phyloP scores from a whole-genome alignment of 2,797 vertebrate genomes.

The Pygocentrus nattereri region DNA sequence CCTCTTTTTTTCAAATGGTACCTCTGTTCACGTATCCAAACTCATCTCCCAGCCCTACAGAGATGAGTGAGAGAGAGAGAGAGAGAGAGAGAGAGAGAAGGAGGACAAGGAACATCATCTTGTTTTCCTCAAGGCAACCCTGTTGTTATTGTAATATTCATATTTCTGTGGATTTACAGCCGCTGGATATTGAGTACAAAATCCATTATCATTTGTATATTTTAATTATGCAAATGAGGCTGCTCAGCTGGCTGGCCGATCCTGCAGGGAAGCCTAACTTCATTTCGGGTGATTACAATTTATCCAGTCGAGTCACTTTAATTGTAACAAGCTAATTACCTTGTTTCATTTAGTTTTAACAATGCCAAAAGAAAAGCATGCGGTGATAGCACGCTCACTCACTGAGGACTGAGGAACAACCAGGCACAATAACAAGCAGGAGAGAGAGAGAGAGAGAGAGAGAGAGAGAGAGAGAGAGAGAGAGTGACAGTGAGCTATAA shows the following conservation, averaged over 20 bases:
- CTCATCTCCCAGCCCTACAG: constrained; percentile 77
- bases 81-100: constrained; percentile 20
- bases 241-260: constrained; percentile 97
- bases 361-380: constrained; percentile 91
- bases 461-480: constrained; percentile 14
- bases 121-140: constrained; percentile 87
- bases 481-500: constrained; percentile 14
- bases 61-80: constrained; percentile 10
- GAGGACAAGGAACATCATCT: constrained; percentile 76
- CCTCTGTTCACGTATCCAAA: constrained; percentile 80
- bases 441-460: constrained; percentile 31
- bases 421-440: constrained; percentile 52
- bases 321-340: constrained; percentile 99
- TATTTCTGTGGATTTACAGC: constrained; percentile 97
- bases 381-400: constrained; percentile 82
- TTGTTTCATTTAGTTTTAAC: constrained; percentile 99
- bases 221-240: constrained; percentile 99
- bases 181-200: constrained; percentile 99
- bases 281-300: constrained; percentile 99
- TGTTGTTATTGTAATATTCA: constrained; percentile 99
- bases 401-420: constrained; percentile 30
- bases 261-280: constrained; percentile 98
- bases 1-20: constrained; percentile 68
- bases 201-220: constrained; percentile 99
- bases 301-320: constrained; percentile 99